Evolutionary conservation across 2,113 vertebrate species (phyloP), one percentile per base, ranked within the genome.

Genomic region (Oncorhynchus mykiss): DNA sequence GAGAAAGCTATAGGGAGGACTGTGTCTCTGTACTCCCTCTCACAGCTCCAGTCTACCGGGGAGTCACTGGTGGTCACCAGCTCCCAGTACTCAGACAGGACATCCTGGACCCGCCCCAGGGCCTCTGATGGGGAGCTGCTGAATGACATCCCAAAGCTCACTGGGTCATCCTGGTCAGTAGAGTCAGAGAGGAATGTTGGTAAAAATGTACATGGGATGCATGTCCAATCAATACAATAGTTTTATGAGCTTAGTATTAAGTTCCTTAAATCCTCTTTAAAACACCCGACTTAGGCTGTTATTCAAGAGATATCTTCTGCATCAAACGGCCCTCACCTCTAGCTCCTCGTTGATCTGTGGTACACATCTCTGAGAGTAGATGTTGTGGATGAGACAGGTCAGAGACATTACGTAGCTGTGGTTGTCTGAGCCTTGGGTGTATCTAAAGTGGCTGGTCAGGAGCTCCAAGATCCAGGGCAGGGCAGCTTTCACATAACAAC

Each of bases 401-500:
- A 94, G 74, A 57, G 90, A 87, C 71, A 87, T 89, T 70, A 92
- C 92, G 5, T 92, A 91, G 76, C 81, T 85, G 4, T 91, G 87
- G 24, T 91, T 93, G 57, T 88, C 85, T 27, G 93, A 92, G 66
- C 90, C 90, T 59, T 80, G 81, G 20, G 68, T 71, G 29, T 93
- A 93, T 86, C 84, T 91, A 85, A 94, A 92, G 84, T 93, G 89
- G 45, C 82, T 79, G 66, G 85, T 88, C 57, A 94, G 85, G 22
- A 94, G 88, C 78, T 94, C 93, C 81, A 94, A 83, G 64, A 91
- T 91, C 84, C 88, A 89, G 8, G 93, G 93, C 72, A 94, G 80
- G 70, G 92, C 90, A 72, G 92, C 93, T 87, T 93, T 94, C 54
- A 94, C 91, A 78, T 92, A 94, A 85, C 93, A 94, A 68, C 88